A percentile compares a stretch with the other conserved stretches of the same genome.
phyloP scores from a whole-genome alignment of 2,888 invertebrate species.

The Podotricha telesiphe region DNA sequence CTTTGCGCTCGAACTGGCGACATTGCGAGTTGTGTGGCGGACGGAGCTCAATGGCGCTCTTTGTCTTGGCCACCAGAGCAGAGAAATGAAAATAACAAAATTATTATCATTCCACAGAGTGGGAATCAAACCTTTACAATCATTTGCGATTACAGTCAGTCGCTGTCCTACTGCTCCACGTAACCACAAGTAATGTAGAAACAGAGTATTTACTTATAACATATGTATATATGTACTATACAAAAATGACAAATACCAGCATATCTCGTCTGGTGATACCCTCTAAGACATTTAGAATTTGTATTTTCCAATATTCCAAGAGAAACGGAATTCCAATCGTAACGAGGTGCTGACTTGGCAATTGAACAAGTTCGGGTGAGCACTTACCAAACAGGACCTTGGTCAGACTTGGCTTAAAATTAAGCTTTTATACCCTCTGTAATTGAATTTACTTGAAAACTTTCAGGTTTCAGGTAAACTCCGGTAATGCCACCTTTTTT shows the following conservation, averaged over 20 bases:
- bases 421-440: conserved; percentile 27
- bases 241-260: neutral
- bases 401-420: conserved; percentile 25
- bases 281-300: conserved; percentile 41
- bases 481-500: neutral
- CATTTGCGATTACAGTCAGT: too few relatives aligned
- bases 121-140: too few relatives aligned
- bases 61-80: too few relatives aligned
- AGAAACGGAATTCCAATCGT: conserved; percentile 42
- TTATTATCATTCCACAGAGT: too few relatives aligned
- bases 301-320: conserved; percentile 45
- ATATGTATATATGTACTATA: too few relatives aligned
- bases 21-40: too few relatives aligned
- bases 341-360: conserved; percentile 44
- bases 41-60: too few relatives aligned
- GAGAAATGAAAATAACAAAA: too few relatives aligned
- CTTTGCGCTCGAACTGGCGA: too few relatives aligned
- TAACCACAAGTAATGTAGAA: too few relatives aligned
- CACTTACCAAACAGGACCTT: conserved; percentile 34
- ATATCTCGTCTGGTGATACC: conserved; percentile 24
- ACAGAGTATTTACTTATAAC: too few relatives aligned
- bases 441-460: conserved; percentile 30
- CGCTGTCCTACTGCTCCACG: too few relatives aligned
- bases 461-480: conserved; percentile 12
- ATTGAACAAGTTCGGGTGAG: conserved; percentile 41